Percentiles rank a stretch among this genome's conserved stretches.
Evolutionary conservation across 1,140 invertebrate genomes (phyloP).

Genomic region (Neoseiulus cucumeris): DNA sequence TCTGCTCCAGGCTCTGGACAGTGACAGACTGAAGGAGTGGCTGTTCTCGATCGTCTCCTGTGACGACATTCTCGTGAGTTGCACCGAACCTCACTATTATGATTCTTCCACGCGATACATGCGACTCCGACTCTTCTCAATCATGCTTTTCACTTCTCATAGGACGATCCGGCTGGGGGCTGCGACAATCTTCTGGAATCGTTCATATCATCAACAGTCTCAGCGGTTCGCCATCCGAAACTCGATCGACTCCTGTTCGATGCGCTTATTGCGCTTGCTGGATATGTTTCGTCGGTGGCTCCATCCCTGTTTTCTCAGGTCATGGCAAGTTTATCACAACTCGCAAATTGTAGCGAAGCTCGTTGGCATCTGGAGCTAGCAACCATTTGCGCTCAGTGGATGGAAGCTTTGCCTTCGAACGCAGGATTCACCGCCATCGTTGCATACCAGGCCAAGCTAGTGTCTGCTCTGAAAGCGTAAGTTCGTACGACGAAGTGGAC

Average conservation of each 20-base stretch:
- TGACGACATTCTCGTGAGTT: background rate
- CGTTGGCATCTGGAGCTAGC: conserved; percentile 9
- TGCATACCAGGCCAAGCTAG: background rate
- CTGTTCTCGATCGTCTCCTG: conserved; percentile 4
- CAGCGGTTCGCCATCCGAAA: background rate
- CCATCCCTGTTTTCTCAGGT: background rate
- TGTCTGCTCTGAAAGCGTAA: conserved; percentile 11
- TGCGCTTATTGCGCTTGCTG: background rate
- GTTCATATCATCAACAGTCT: background rate
- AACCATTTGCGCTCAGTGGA: background rate
- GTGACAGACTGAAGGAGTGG: background rate
- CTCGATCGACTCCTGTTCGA: conserved; percentile 1
- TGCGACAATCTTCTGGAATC: background rate
- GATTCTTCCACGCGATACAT: too few relatives aligned
- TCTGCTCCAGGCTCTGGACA: background rate
- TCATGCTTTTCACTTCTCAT: too few relatives aligned
- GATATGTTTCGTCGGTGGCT: background rate
- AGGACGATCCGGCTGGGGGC: background rate
- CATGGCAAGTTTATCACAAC: background rate
- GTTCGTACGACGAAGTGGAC: background rate
- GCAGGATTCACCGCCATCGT: background rate
- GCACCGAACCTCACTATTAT: too few relatives aligned
- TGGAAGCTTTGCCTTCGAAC: background rate
- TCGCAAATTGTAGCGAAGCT: background rate
- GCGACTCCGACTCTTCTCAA: too few relatives aligned